Evolutionary conservation across 2,797 vertebrate species (phyloP), one percentile per base, ranked within the genome.

Genomic region (Erethizon dorsatum): DNA sequence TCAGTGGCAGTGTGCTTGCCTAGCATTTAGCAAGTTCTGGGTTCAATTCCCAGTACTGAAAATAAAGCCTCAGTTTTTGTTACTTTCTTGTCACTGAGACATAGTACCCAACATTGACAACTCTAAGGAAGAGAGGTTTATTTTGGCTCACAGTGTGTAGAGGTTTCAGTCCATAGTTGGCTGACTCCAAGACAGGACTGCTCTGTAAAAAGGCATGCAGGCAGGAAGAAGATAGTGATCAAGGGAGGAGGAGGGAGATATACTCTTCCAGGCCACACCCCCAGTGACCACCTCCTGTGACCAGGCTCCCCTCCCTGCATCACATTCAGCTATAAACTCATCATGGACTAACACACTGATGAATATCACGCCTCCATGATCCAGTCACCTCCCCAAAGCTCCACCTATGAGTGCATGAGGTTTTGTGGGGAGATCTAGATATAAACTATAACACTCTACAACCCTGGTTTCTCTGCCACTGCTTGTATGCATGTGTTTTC

Each of bases 401-500:
- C 24, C 24, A 47, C 12, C 71, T 28, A 6, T 47, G 24, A 47
- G 71, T 28, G 2, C 12, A 47, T 47, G 41, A 47, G 22, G 24
- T 45, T 75, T 47, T 26, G 41, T 12, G 24, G 33, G 26, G 18
- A 75, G 13, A 47, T 47, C 24, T 22, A 45, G 41, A 45, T 47
- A 28, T 6, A 47, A 75, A 28, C 24, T 20, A 14, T 15, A 50
- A 37, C 3, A 9, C 47, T 56, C 57, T 31, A 2, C 7, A 7
- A 4, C 7, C 31, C 33, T 2, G 10, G 31, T 63, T 65, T 47
- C 1, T 1, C 28, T 33, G 11, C 6, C n/a, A 20, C n/a, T 73
- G 0, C 15, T 15, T 33, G 17, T n/a, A 1, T 20, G 18, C 3
- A 26, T 9, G 2, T 9, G 2, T 18, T 69, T 61, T 50, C 12